Percentiles rank a stretch among this genome's conserved stretches.
phyloP scores from a whole-genome alignment of 2,888 invertebrate genomes.

The Cheilosia grossa region DNA sequence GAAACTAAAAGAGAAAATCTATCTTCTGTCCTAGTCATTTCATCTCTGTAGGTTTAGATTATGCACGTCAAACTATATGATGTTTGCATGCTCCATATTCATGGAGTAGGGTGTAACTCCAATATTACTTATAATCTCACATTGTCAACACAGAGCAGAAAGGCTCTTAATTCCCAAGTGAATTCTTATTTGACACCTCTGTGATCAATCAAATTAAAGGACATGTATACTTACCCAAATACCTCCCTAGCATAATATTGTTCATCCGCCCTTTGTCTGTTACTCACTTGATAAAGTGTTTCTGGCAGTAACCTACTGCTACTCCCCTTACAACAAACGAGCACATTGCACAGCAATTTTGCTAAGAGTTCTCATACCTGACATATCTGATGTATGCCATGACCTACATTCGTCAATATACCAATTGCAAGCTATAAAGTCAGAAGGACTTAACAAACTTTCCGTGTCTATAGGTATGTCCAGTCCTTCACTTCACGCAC shows the following conservation, averaged over 20 bases:
- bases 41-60: no score
- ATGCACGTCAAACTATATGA: not conserved
- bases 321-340: not conserved
- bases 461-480: not conserved
- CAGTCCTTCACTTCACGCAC: slow-evolving; percentile 14
- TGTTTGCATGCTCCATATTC: not conserved
- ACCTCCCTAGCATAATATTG: not conserved
- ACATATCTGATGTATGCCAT: slow-evolving; percentile 14
- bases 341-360: slow-evolving; percentile 18
- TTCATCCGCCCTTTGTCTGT: slow-evolving; percentile 16
- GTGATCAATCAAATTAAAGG: slow-evolving; percentile 3
- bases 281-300: slow-evolving; percentile 4
- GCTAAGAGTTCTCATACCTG: slow-evolving; percentile 14
- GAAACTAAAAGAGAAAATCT: no score
- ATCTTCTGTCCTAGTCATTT: no score
- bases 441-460: slow-evolving; percentile 22
- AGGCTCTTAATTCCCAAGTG: not conserved
- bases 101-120: not conserved
- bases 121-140: not conserved
- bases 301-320: not conserved
- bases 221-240: not conserved
- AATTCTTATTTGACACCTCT: slow-evolving; percentile 7
- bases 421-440: slow-evolving; percentile 40
- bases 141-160: not conserved
- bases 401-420: slow-evolving; percentile 41